Evolutionary conservation across 2,797 vertebrate species (phyloP).

Genomic region (Bradypodion ventrale): DNA sequence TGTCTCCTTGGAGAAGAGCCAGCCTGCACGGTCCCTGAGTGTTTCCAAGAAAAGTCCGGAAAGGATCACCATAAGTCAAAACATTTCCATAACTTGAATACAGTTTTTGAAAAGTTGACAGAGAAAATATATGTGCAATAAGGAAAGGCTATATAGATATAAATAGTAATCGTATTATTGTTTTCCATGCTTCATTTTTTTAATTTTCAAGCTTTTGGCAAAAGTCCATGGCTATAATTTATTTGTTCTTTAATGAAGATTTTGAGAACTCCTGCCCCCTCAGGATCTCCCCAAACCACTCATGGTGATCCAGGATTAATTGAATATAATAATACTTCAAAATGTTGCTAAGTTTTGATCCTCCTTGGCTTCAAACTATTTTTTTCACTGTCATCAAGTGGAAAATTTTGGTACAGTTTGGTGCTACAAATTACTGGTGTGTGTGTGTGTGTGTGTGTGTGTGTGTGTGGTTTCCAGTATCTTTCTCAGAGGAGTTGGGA

Average conservation of each 20-base stretch:
- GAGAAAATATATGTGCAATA: background rate
- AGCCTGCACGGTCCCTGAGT: too few species aligned
- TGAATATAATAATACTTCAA: background rate
- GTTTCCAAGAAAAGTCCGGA: too few species aligned
- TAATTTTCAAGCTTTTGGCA: background rate
- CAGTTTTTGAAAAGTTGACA: background rate
- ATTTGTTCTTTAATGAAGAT: background rate
- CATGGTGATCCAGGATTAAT: background rate
- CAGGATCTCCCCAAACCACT: background rate
- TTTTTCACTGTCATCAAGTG: slow-evolving; percentile 44
- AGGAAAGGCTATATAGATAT: background rate
- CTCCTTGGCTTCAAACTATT: background rate
- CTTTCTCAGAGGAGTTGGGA: slow-evolving; percentile 57
- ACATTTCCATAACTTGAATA: too few species aligned
- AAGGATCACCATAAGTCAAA: too few species aligned
- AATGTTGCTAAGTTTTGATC: background rate
- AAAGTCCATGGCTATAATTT: too few species aligned
- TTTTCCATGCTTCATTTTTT: background rate
- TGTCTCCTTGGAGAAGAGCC: too few species aligned
- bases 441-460: slow-evolving; percentile 22
- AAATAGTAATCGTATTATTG: background rate
- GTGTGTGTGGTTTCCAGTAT: slow-evolving; percentile 49
- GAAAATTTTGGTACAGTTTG: slow-evolving; percentile 24
- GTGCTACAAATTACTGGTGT: slow-evolving; percentile 47
- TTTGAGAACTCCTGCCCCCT: background rate